Conservation (phyloP, 2,113 vertebrate species). For the Copsychus sechellarum region DNA sequence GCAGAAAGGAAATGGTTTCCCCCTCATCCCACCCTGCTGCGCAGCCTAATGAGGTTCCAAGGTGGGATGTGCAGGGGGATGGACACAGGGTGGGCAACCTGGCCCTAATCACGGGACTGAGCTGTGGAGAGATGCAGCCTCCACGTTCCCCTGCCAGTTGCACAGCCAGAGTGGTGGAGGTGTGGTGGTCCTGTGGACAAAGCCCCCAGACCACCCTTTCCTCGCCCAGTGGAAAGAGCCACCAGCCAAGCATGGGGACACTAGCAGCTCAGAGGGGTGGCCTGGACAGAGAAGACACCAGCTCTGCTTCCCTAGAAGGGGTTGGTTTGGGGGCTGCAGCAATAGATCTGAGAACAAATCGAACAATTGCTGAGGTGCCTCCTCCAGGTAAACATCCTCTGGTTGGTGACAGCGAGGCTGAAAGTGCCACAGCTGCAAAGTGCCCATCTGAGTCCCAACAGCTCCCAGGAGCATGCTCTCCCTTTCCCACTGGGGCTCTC, state of each 20-base stretch:
- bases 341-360: not conserved
- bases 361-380: not conserved
- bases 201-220: not conserved
- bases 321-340: not conserved
- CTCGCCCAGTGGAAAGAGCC: not conserved
- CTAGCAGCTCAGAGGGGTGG: not conserved
- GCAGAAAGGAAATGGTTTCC: conserved; percentile 43
- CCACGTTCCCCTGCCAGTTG: not conserved
- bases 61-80: not conserved
- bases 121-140: rapidly evolving
- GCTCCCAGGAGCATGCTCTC: not conserved
- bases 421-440: not conserved
- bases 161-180: rapidly evolving
- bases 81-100: not conserved
- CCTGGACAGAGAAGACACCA: not conserved
- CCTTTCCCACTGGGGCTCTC: not conserved
- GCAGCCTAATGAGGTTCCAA: not conserved
- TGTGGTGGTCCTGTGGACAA: not conserved
- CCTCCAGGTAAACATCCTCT: not conserved
- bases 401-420: not conserved
- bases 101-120: not conserved
- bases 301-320: not conserved
- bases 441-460: not conserved
- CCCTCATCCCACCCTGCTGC: not conserved
- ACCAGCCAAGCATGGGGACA: rapidly evolving